Base-by-base conservation (phyloP, 2,113 vertebrate genomes). In the Limnothrissa miodon region DNA sequence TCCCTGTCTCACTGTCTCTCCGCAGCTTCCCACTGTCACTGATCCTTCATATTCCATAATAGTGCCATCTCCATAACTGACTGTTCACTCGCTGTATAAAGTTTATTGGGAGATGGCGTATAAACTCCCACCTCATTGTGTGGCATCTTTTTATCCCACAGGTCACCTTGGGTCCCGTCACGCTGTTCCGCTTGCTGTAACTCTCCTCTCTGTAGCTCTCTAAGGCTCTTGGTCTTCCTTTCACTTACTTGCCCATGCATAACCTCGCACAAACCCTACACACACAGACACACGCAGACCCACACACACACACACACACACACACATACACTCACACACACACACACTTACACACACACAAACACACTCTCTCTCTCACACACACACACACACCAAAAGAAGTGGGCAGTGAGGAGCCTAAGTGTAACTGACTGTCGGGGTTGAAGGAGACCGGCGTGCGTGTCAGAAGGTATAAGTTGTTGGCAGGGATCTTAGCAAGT, bases 101-200 rank as follows among this genome's bases (percentile, higher is more conserved):
- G 78, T 85, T 87, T 83, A 85, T 79, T 78, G 42, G 78, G 56
- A 78, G 29, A 39, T n/a, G 45, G 51, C 79, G 39, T 56, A 79
- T 70, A 79, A 81, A 82, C 56, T 79, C 70, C 70, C 66, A 44
- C 78, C 79, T 78, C 70, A 44, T 33, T 80, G 9, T 39, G 39
- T 1, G 1, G 78, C 25, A 83, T 81, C 79, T 78, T 86, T 74
- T 79, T 78, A 82, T 39, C 59, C 21, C 33, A 17, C 15, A 33
- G 70, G 82, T 86, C 81, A 88, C 81, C 83, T 85, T 86, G 82
- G 4, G 5, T 10, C n/a, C 42, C 29, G 74, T 10, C 39, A 48
- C 8, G 21, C 4, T n/a, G 42, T 6, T 6, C 42, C 6, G 42
- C 42, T 2, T 42, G 33, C 45, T 36, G 46, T 79, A 66, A 46